Evolutionary conservation across 2,113 vertebrate species (phyloP).

Genomic region (Diadophis punctatus): DNA sequence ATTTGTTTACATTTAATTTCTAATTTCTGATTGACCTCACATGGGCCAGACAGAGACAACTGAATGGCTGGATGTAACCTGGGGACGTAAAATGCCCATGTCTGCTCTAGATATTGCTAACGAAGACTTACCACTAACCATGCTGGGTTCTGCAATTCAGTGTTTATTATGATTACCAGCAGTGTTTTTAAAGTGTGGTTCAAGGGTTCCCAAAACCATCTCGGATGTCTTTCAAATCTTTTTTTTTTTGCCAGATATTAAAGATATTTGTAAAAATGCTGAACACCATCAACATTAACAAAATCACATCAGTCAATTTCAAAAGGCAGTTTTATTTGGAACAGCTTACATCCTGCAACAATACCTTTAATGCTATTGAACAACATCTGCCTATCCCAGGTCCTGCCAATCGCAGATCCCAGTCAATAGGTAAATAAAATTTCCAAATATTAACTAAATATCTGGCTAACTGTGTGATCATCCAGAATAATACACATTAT

Average conservation of each 20-base stretch:
- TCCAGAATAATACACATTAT: not conserved
- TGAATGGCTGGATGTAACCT: not conserved
- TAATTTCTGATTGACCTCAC: not conserved
- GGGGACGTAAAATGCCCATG: not conserved
- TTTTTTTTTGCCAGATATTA: not conserved
- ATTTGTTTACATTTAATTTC: not conserved
- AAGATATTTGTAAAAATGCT: not conserved
- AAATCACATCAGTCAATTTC: not conserved
- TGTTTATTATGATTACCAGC: not conserved
- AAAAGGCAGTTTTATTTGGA: not conserved
- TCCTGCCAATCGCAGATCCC: not conserved
- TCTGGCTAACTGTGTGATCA: not conserved
- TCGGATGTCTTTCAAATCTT: not conserved
- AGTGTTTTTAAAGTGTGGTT: not conserved
- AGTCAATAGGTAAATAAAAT: not conserved
- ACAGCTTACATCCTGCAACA: not conserved
- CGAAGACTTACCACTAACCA: not conserved
- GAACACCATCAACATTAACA: not conserved
- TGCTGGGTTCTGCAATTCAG: not conserved
- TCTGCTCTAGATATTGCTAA: not conserved
- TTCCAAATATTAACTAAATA: not conserved
- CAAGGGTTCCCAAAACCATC: not conserved
- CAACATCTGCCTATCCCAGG: not conserved
- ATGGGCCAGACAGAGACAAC: not conserved
- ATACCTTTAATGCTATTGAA: not conserved